These are phyloP conservation scores for Suillia variegata DNA, from an alignment of 2,888 invertebrate genomes.

Conservation along the genomic window DNA sequence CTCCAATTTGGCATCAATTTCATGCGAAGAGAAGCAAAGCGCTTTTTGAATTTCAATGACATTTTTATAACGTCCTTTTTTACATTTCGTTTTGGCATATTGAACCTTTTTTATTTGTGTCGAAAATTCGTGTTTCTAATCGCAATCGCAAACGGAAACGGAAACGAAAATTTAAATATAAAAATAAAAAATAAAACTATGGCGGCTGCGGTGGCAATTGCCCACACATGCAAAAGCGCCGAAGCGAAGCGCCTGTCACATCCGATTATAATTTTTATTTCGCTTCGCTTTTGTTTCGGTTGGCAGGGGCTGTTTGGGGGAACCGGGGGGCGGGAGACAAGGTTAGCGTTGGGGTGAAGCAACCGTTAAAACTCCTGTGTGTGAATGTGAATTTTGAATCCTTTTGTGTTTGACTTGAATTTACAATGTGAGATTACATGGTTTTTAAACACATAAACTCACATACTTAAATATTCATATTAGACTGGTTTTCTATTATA, in stretches of 20 bases:
- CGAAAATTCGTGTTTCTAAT: constrained; percentile 11
- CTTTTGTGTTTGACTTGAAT: constrained; percentile 24
- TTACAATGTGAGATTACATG: constrained; percentile 23
- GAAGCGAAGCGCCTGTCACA: constrained; percentile 26
- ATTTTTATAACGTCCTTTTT: constrained; percentile 5
- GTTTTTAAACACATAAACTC: constrained; percentile 11
- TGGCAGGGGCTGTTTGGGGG: not conserved
- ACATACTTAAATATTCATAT: no score
- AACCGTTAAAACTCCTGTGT: not conserved
- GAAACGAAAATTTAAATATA: no score
- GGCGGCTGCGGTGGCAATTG: constrained; percentile 13
- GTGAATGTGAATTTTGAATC: constrained; percentile 8
- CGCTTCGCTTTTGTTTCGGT: constrained; percentile 15
- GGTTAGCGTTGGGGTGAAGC: not conserved
- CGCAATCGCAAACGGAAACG: constrained; percentile 24
- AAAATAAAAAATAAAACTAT: no score
- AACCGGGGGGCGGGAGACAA: no score
- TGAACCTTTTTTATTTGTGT: not conserved
- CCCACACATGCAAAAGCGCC: constrained; percentile 22
- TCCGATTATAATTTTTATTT: constrained; percentile 29
- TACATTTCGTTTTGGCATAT: not conserved
- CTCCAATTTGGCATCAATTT: constrained; percentile 21
- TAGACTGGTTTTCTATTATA: no score
- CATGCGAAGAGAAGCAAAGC: constrained; percentile 19
- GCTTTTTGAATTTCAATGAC: constrained; percentile 27